phyloP scores from a whole-genome alignment of 2,888 invertebrate species.

The Octonoba sinensis region DNA sequence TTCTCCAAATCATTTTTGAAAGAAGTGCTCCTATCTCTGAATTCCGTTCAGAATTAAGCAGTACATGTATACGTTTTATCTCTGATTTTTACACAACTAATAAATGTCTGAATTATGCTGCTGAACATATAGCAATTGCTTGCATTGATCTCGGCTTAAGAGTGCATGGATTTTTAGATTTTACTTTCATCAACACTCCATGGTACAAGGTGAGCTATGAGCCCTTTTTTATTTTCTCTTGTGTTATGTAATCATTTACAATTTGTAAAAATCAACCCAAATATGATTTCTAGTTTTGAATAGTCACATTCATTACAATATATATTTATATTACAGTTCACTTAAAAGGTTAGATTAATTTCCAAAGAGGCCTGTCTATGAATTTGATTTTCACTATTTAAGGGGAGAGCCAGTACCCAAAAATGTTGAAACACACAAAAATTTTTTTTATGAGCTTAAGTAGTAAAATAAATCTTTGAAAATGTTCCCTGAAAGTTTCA shows the following conservation, averaged over 20 bases:
- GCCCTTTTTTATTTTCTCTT: background rate
- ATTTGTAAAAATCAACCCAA: no score
- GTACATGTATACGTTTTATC: slow-evolving; percentile 15
- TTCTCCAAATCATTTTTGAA: slow-evolving; percentile 16
- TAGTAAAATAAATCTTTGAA: no score
- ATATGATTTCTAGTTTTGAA: no score
- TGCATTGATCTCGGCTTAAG: slow-evolving; percentile 31
- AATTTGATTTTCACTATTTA: no score
- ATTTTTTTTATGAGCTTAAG: no score
- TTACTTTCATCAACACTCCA: background rate
- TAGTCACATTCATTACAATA: no score
- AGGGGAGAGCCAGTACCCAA: no score
- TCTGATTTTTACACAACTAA: slow-evolving; percentile 24
- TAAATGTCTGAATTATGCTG: slow-evolving; percentile 19
- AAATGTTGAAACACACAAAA: no score
- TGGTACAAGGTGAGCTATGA: slow-evolving; percentile 28
- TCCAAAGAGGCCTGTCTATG: no score
- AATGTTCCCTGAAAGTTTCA: no score
- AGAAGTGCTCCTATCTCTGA: slow-evolving; percentile 1
- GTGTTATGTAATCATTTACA: background rate
- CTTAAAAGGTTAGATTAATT: no score
- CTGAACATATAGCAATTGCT: slow-evolving; percentile 33
- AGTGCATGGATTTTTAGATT: slow-evolving; percentile 6
- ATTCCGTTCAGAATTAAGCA: background rate
- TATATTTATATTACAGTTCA: no score